Conservation (phyloP, 2,797 vertebrate species). For the Podargus strigoides region DNA sequence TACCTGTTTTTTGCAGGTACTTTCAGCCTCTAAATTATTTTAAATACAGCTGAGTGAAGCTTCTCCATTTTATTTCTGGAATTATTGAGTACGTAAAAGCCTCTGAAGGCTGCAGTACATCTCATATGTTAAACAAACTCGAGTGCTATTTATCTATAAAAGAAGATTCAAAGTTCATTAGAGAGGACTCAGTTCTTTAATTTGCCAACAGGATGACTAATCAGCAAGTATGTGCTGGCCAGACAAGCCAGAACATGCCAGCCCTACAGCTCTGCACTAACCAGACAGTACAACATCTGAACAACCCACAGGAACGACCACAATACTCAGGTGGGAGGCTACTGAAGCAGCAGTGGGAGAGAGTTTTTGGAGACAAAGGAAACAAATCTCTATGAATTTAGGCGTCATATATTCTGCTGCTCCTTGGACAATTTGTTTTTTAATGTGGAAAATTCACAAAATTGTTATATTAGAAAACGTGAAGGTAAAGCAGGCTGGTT, state of each 20-base stretch:
- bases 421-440: not conserved
- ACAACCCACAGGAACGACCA: not conserved
- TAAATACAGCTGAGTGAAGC: not conserved
- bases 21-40: not conserved
- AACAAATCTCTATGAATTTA: not conserved
- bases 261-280: not conserved
- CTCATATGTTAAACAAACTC: not conserved
- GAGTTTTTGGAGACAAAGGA: not conserved
- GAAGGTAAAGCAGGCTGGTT: not conserved
- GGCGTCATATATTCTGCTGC: not conserved
- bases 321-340: not conserved
- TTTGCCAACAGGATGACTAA: not conserved
- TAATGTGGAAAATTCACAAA: not conserved
- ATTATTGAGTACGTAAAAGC: not conserved
- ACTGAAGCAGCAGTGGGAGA: not conserved
- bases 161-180: not conserved
- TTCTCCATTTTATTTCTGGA: not conserved
- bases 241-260: not conserved
- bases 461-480: not conserved
- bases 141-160: not conserved
- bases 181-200: not conserved
- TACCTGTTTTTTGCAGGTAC: not conserved
- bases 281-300: not conserved
- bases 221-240: not conserved
- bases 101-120: not conserved